Evolutionary conservation across 2,888 invertebrate genomes (phyloP).

Genomic region (Coelogynopora nodosa): DNA sequence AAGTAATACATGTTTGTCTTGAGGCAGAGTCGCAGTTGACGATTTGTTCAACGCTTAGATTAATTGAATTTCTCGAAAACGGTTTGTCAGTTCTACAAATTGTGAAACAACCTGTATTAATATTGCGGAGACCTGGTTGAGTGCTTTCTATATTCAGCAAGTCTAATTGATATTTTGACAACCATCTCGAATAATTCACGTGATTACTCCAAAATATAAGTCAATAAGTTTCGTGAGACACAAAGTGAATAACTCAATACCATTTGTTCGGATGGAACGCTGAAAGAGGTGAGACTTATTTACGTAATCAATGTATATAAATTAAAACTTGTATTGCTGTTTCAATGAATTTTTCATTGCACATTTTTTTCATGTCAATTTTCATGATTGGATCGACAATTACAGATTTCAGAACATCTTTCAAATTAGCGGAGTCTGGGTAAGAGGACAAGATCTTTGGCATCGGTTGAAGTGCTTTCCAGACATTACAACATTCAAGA

Average conservation of each 20-base stretch:
- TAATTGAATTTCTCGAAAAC: too few species aligned
- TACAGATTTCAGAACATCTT: too few species aligned
- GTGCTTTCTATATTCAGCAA: background rate
- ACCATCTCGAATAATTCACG: background rate
- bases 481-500: conserved; percentile 47
- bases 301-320: too few species aligned
- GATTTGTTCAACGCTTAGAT: background rate
- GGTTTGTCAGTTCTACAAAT: background rate
- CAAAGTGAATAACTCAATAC: background rate
- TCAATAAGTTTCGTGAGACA: background rate
- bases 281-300: background rate
- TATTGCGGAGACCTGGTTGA: background rate
- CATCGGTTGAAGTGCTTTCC: conserved; percentile 49
- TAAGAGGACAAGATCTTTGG: too few species aligned
- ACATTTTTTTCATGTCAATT: too few species aligned
- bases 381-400: too few species aligned
- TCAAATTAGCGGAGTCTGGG: too few species aligned
- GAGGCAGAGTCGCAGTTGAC: background rate
- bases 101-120: background rate
- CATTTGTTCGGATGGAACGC: background rate
- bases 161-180: background rate
- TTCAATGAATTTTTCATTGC: too few species aligned
- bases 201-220: background rate
- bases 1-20: background rate
- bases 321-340: too few species aligned